Conservation (phyloP, 2,113 vertebrate species). For the Isurus oxyrinchus region DNA sequence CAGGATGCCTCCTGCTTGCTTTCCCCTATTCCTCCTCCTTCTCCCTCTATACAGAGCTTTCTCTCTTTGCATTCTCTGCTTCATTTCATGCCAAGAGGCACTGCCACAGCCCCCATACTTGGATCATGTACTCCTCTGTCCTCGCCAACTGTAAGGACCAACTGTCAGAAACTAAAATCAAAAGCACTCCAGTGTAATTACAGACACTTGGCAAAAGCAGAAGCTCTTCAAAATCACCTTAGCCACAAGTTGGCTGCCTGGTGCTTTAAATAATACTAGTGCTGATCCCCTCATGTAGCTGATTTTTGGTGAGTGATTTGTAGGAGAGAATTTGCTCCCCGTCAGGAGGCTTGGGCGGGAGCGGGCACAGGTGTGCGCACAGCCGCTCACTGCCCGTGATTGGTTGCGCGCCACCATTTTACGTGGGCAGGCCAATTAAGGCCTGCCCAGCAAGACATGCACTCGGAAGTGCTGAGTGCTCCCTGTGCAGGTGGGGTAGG, state of each 20-base stretch:
- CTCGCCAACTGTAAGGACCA: background rate
- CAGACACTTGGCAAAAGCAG: background rate
- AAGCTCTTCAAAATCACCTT: background rate
- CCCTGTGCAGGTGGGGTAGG: too few relatives aligned
- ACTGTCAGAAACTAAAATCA: background rate
- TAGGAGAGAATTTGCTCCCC: too few relatives aligned
- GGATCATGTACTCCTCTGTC: background rate
- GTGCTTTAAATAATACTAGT: background rate
- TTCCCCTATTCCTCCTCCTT: background rate
- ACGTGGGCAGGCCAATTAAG: too few relatives aligned
- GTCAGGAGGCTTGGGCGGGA: too few relatives aligned
- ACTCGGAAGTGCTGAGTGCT: too few relatives aligned
- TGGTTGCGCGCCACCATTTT: too few relatives aligned
- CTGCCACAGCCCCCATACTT: background rate
- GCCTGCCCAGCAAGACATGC: too few relatives aligned
- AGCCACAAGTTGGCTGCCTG: background rate
- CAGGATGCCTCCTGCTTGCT: background rate
- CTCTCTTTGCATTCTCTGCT: background rate
- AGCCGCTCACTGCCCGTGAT: too few relatives aligned
- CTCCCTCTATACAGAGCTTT: background rate
- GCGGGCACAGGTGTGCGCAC: too few relatives aligned
- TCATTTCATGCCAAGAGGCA: background rate
- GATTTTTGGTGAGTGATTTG: too few relatives aligned
- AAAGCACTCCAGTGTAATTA: background rate
- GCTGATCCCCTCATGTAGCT: background rate